A percentile compares a stretch with the other conserved stretches of the same genome.
These are phyloP conservation scores for Ochotona curzoniae DNA, from an alignment of 2,113 vertebrate species.

Conservation along the genomic window DNA sequence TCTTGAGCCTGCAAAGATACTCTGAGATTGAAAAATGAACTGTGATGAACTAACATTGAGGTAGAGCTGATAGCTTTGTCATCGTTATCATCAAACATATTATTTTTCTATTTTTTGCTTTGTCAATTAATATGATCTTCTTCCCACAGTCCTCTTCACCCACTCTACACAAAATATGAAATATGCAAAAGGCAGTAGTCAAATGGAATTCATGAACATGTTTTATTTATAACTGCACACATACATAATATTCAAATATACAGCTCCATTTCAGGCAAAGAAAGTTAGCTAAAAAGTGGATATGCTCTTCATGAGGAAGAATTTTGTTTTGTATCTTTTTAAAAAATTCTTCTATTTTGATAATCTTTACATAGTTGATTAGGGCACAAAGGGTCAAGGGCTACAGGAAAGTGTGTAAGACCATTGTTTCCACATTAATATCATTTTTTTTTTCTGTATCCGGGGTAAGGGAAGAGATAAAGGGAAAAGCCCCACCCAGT, in stretches of 20 bases:
- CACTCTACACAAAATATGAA: background rate
- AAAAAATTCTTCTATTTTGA: background rate
- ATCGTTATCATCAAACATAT: background rate
- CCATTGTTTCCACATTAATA: too few relatives aligned
- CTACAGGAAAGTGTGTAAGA: too few relatives aligned
- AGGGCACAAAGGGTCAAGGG: too few relatives aligned
- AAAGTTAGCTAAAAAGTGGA: background rate
- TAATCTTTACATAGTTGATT: too few relatives aligned
- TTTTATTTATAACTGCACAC: conserved; percentile 2
- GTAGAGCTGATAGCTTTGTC: background rate
- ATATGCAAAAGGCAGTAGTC: background rate
- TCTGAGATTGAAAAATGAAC: background rate
- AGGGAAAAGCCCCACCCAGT: too few relatives aligned
- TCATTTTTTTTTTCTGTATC: too few relatives aligned
- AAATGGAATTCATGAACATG: background rate
- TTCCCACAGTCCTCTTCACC: background rate
- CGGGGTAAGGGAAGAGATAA: too few relatives aligned
- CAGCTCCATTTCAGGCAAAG: background rate
- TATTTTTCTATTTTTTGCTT: background rate
- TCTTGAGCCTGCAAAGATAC: background rate
- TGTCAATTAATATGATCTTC: background rate
- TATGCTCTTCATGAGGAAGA: too few relatives aligned
- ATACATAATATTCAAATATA: conserved; percentile 13
- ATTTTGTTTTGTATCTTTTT: too few relatives aligned
- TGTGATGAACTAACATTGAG: background rate